These are phyloP conservation scores for Monomorium pharaonis DNA, from an alignment of 1,140 invertebrate species.

Conservation along the genomic window DNA sequence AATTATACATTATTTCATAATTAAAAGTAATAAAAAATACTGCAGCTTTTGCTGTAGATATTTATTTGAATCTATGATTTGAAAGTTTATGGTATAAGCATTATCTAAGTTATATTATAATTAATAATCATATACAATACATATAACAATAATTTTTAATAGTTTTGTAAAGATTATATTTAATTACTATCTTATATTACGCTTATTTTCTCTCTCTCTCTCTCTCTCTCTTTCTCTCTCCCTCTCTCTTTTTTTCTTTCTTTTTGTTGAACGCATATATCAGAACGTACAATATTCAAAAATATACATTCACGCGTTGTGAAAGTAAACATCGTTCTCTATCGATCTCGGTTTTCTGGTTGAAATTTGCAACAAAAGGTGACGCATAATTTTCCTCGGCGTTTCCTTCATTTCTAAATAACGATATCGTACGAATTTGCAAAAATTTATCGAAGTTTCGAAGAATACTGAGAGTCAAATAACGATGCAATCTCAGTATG, in stretches of 20 bases:
- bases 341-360: background rate
- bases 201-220: too few relatives aligned
- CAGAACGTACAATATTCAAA: background rate
- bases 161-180: background rate
- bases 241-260: background rate
- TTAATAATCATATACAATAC: too few relatives aligned
- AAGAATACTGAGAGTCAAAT: slow-evolving; percentile 22
- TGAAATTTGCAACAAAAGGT: slow-evolving; percentile 15
- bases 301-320: background rate
- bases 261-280: background rate
- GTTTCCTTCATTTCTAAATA: slow-evolving; percentile 14
- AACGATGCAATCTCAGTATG: slow-evolving; percentile 25
- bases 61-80: background rate
- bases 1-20: background rate
- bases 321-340: background rate
- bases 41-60: background rate
- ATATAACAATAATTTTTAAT: too few relatives aligned
- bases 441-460: slow-evolving; percentile 49
- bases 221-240: background rate
- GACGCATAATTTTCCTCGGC: background rate
- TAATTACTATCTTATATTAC: background rate
- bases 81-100: background rate
- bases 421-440: slow-evolving; percentile 24
- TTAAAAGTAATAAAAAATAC: background rate
- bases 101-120: background rate